Evolutionary conservation across 2,888 invertebrate species (phyloP).

Genomic region (Lasiommata megera): DNA sequence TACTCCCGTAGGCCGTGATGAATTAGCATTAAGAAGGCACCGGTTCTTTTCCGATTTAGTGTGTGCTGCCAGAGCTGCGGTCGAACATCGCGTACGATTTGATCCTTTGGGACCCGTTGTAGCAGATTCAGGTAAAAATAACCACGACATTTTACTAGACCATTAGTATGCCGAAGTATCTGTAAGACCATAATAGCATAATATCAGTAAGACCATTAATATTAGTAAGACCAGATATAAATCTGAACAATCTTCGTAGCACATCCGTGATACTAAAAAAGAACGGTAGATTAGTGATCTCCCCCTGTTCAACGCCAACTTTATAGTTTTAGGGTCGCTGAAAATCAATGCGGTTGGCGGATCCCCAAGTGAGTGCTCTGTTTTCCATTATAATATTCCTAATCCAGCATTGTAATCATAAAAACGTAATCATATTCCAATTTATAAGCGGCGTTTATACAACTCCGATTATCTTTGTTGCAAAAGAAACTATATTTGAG

Average conservation of each 20-base stretch:
- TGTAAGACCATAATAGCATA: too few species aligned
- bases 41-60: constrained; percentile 90
- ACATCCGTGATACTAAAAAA: neutral
- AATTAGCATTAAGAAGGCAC: constrained; percentile 87
- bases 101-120: constrained; percentile 86
- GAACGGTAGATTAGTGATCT: neutral
- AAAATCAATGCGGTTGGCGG: constrained; percentile 43
- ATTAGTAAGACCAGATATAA: too few species aligned
- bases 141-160: neutral
- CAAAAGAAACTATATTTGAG: neutral
- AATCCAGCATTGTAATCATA: constrained; percentile 13
- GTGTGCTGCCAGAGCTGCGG: constrained; percentile 86
- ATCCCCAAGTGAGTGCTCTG: constrained; percentile 37
- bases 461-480: neutral
- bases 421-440: neutral
- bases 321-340: constrained; percentile 27
- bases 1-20: constrained; percentile 89
- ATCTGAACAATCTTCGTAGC: too few species aligned
- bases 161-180: too few species aligned
- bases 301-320: constrained; percentile 2
- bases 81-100: constrained; percentile 88
- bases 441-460: neutral
- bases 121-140: constrained; percentile 74
- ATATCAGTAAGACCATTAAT: too few species aligned
- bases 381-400: neutral